Evolutionary conservation across 2,113 vertebrate genomes (phyloP).

Genomic region (Rhea pennata): DNA sequence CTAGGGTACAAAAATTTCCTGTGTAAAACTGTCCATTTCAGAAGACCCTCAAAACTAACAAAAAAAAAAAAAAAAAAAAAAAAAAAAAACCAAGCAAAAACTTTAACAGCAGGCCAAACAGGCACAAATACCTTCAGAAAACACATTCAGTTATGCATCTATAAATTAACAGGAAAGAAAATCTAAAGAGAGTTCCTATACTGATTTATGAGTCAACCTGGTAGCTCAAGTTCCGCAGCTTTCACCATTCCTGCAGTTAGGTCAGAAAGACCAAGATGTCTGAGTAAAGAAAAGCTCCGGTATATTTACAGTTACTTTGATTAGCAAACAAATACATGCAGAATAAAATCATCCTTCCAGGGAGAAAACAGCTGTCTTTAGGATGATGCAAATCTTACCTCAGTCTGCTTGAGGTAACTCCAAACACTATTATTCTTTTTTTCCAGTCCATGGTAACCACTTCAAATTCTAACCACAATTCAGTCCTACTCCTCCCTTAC

Average conservation of each 20-base stretch:
- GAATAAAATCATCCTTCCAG: neutral
- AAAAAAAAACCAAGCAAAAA: neutral
- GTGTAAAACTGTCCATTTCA: neutral
- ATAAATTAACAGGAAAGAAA: neutral
- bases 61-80: neutral
- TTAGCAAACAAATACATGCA: neutral
- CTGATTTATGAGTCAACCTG: neutral
- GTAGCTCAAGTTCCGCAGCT: neutral
- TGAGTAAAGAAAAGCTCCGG: neutral
- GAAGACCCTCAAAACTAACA: neutral
- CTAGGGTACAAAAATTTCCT: neutral
- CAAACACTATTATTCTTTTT: neutral
- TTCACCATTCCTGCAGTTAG: neutral
- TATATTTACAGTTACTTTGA: neutral
- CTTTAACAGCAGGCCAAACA: neutral
- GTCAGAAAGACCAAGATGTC: neutral
- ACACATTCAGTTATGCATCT: neutral
- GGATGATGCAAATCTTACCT: neutral
- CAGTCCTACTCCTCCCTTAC: neutral
- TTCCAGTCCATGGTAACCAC: neutral
- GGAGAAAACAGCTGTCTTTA: neutral
- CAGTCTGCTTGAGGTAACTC: neutral
- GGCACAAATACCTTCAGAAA: neutral
- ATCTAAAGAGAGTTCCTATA: neutral
- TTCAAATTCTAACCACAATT: neutral